Evolutionary conservation across 2,797 vertebrate genomes (phyloP).

Genomic region (Synaphobranchus kaupii): DNA sequence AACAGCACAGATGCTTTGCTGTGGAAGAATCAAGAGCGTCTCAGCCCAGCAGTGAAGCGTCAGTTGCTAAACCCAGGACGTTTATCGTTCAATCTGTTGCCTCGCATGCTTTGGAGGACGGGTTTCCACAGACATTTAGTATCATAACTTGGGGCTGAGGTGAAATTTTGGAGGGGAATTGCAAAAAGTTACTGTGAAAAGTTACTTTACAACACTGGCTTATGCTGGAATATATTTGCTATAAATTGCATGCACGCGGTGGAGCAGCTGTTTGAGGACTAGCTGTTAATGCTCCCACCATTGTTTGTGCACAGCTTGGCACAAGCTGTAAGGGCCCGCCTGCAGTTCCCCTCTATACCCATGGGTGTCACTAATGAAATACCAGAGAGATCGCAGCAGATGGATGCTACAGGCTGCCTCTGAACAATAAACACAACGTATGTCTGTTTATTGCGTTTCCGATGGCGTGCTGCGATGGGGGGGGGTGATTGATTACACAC

Average conservation of each 20-base stretch:
- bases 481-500: background rate
- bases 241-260: background rate
- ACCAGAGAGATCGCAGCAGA: background rate
- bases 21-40: conserved; percentile 7
- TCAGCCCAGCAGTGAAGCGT: background rate
- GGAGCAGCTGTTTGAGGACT: background rate
- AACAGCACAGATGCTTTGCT: background rate
- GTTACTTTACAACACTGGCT: background rate
- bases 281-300: background rate
- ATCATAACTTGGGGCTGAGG: conserved; percentile 33
- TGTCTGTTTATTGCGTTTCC: background rate
- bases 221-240: background rate
- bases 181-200: background rate
- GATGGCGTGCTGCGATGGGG: background rate
- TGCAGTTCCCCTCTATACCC: conserved; percentile 23
- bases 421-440: conserved; percentile 1
- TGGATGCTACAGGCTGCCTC: background rate
- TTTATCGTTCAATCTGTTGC: conserved; percentile 21
- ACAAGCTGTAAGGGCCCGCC: background rate
- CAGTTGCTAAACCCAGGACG: background rate
- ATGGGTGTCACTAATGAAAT: conserved; percentile 26
- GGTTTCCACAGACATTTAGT: conserved; percentile 33
- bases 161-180: conserved; percentile 25
- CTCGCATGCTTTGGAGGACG: conserved; percentile 6
- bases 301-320: background rate